A percentile compares a stretch with the other conserved stretches of the same genome.
phyloP scores from a whole-genome alignment of 1,140 invertebrate genomes.

The Bicyclus anynana region DNA sequence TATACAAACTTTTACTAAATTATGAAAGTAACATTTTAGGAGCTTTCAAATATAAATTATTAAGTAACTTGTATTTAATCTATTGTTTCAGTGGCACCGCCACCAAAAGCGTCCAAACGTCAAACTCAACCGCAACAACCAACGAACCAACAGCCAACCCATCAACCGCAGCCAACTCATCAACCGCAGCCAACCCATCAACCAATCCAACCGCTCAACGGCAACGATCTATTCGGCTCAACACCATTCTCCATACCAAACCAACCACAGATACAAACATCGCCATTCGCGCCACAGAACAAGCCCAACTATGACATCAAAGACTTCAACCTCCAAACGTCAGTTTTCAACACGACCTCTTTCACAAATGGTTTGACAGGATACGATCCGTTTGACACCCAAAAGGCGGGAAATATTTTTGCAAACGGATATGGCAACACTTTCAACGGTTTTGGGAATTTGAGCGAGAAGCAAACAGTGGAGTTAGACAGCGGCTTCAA shows the following conservation, averaged over 20 bases:
- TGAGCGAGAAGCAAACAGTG: conserved; percentile 69
- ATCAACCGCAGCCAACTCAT: conserved; percentile 12
- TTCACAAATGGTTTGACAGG: conserved; percentile 67
- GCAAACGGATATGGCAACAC: conserved; percentile 59
- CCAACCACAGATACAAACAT: neutral
- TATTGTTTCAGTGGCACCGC: conserved; percentile 84
- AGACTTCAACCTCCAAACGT: conserved; percentile 69
- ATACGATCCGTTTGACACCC: conserved; percentile 89
- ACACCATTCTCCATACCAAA: conserved; percentile 76
- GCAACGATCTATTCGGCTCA: conserved; percentile 82
- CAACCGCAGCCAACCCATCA: conserved; percentile 52
- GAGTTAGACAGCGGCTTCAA: conserved; percentile 77
- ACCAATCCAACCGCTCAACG: conserved; percentile 72
- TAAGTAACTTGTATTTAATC: neutral
- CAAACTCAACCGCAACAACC: conserved; percentile 75
- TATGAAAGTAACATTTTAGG: no score
- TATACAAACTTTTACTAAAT: no score
- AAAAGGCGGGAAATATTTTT: conserved; percentile 77
- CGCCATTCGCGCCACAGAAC: neutral
- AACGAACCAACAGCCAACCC: conserved; percentile 51
- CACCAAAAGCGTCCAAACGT: conserved; percentile 84
- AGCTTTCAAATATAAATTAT: no score
- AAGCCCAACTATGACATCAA: conserved; percentile 72
- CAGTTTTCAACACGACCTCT: conserved; percentile 54
- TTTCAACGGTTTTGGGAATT: conserved; percentile 68